A percentile compares a stretch with the other conserved stretches of the same genome.
phyloP scores from a whole-genome alignment of 2,888 invertebrate species.

The Epicampocera succincta region DNA sequence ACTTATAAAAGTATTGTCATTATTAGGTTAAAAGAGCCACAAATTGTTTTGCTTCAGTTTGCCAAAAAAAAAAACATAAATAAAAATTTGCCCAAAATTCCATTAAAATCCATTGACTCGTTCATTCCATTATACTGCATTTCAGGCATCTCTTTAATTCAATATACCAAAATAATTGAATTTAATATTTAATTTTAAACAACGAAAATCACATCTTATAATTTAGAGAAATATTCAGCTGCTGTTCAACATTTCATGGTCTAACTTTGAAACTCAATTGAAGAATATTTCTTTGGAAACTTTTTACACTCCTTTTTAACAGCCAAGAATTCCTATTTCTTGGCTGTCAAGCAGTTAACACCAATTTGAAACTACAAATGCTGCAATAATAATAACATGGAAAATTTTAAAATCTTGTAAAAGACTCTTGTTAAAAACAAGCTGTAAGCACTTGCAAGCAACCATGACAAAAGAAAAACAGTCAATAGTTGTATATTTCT shows the following conservation, averaged over 20 bases:
- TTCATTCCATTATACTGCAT: no score
- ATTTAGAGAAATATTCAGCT: background rate
- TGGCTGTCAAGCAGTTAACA: conserved; percentile 8
- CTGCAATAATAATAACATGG: background rate
- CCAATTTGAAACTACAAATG: conserved; percentile 9
- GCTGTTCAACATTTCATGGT: no score
- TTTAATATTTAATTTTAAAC: no score
- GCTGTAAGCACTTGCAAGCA: conserved; percentile 1
- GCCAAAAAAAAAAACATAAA: no score
- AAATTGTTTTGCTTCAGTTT: no score
- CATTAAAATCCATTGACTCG: no score
- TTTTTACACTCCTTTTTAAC: background rate
- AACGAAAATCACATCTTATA: no score
- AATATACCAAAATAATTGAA: no score
- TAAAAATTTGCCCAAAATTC: no score
- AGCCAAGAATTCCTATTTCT: background rate
- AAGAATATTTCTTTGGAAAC: background rate
- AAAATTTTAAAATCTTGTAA: background rate
- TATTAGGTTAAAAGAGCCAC: no score
- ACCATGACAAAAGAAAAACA: conserved; percentile 1
- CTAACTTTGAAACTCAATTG: background rate
- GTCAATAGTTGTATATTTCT: conserved; percentile 14
- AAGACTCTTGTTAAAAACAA: conserved; percentile 27
- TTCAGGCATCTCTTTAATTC: no score
- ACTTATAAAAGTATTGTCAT: no score